Base-by-base conservation (phyloP, 1,140 invertebrate genomes). In the Cepaea nemoralis region DNA sequence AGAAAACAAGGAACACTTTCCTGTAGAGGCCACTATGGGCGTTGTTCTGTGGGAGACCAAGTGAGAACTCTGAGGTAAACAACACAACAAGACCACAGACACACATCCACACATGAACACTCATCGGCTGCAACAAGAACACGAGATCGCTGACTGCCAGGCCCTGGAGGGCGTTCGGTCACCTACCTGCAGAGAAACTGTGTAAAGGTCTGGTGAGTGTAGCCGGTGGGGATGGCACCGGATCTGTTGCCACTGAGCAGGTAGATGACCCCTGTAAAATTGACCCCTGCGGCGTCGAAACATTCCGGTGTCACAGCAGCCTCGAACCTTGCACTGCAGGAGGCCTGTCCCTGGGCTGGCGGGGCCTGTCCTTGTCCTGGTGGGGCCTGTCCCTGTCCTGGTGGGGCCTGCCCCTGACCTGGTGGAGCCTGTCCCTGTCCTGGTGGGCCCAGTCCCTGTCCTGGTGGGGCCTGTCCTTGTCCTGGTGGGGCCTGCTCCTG, bases 261-360 rank as follows among this genome's bases (percentile, higher is more conserved):
- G 73, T 45, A 83, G 22, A 83, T 73, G 40, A 79, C 63, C 1
- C 82, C 82, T 31, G 71, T 75, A 59, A 80, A 83, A 40, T 80
- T 71, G 55, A 83, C 77, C 24, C 78, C 78, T 70, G 80, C 74
- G 50, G 82, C 33, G n/a, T 80, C 48, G 27, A 83, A 76, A 33
- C 82, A 83, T 45, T 67, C 45, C 5, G 48, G 42, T 31, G 66
- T 71, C 14, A 83, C 35, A 31, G 71, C 67, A 6, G 73, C 42
- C 27, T 83, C 77, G 50, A 83, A 79, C n/a, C 76, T 37, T 12
- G 12, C 12, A 35, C 82, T 80, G 55, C 82, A 83, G n/a, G n/a
- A n/a, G n/a, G n/a, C n/a, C 40, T 22, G 70, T 16, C 37, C 35
- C 22, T 73, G 19, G 16, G 70, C 39, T 12, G 10, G 8, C 8